Conservation (phyloP, 1,140 invertebrate genomes). For the Hyposmocoma kahamanoa region DNA sequence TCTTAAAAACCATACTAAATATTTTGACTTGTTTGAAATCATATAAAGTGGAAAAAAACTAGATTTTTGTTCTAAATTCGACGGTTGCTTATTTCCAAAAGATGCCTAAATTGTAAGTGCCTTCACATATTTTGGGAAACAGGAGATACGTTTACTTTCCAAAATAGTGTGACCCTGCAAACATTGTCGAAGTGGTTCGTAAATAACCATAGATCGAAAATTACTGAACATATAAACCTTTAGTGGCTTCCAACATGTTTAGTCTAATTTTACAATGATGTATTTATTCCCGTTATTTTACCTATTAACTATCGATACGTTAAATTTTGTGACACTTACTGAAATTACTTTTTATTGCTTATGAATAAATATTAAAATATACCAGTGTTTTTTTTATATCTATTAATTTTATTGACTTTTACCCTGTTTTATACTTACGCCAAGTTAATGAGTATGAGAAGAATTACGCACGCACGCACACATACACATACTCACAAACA, state of each 20-base stretch:
- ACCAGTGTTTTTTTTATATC: constrained; percentile 29
- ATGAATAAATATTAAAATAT: constrained; percentile 67
- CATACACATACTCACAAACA: too few relatives aligned
- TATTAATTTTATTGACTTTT: constrained; percentile 3
- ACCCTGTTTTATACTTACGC: not conserved
- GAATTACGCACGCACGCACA: too few relatives aligned
- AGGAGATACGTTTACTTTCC: constrained; percentile 19
- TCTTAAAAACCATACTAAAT: too few relatives aligned
- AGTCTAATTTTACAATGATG: constrained; percentile 36
- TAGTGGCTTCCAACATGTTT: constrained; percentile 37
- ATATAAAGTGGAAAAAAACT: too few relatives aligned
- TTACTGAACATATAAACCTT: constrained; percentile 16
- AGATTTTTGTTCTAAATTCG: too few relatives aligned
- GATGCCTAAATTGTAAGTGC: constrained; percentile 61
- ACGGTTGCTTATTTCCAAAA: constrained; percentile 10
- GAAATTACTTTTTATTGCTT: constrained; percentile 71
- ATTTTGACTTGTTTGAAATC: too few relatives aligned
- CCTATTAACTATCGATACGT: constrained; percentile 37
- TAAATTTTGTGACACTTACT: constrained; percentile 61
- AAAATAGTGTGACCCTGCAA: not conserved
- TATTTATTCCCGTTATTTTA: constrained; percentile 34
- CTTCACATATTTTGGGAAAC: constrained; percentile 50
- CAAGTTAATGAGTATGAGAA: not conserved
- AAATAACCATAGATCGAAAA: not conserved
- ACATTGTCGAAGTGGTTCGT: not conserved